A percentile compares a stretch with the other conserved stretches of the same genome.
Conservation (phyloP, 2,113 vertebrate genomes). For the Cyrtonyx montezumae region DNA sequence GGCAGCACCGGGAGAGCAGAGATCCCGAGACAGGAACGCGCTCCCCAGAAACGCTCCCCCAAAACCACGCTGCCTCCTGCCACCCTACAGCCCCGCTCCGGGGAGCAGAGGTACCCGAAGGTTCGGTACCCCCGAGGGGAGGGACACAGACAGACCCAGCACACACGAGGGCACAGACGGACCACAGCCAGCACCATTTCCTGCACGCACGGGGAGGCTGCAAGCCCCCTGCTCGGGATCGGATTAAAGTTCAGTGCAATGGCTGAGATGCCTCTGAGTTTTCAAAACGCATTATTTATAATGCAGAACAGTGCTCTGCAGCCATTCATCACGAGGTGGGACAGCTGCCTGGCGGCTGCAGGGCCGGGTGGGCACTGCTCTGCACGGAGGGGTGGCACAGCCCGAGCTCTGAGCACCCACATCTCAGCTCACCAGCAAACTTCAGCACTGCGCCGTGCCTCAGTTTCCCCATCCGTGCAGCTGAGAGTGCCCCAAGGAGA, state of each 20-base stretch:
- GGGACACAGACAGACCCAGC: too few species aligned
- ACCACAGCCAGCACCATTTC: background rate
- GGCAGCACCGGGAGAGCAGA: background rate
- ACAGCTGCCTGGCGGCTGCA: background rate
- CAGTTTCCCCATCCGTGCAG: background rate
- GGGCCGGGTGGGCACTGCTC: background rate
- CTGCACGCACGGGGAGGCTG: accelerated
- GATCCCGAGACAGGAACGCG: background rate
- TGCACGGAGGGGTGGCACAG: accelerated
- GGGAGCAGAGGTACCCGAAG: background rate
- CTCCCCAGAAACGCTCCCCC: background rate
- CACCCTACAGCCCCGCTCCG: background rate
- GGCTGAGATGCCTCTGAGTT: background rate
- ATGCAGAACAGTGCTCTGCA: background rate
- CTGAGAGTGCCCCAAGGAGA: background rate
- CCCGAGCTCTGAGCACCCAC: accelerated
- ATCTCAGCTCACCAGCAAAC: background rate
- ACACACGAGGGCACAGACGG: accelerated
- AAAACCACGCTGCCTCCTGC: background rate
- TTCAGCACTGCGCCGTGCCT: background rate
- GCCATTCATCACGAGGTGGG: background rate
- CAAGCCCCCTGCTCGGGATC: background rate
- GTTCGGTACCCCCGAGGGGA: too few species aligned
- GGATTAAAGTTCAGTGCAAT: conserved; percentile 36
- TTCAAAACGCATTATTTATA: conserved; percentile 34